Evolutionary conservation across 2,113 vertebrate genomes (phyloP), one percentile per base, ranked within the genome.

Genomic region (Macheiramphus alcinus): DNA sequence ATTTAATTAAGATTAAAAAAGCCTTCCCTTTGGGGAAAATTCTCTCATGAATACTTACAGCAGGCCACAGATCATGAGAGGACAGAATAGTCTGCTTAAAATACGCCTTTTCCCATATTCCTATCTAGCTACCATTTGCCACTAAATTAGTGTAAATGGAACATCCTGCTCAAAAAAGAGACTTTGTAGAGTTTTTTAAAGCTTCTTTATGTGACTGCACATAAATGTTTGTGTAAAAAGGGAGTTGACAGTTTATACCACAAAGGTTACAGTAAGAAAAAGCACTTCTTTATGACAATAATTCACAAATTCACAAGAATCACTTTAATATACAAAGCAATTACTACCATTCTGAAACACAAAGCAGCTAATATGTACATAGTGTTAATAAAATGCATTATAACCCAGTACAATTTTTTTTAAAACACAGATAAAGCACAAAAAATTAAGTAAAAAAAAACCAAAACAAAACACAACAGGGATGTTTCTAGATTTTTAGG

Each of bases 281-380:
- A 98, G 97, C 97, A 98, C 98, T 98, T 98, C 96, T 98, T 98
- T 98, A 98, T 98, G 98, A 98, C 97, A 97, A 81, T 98, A 98
- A 98, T 98, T 98, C 98, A 98, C 98, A 98, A 98, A 98, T 98
- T 98, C 98, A 98, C 98, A 98, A 98, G 97, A 96, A 98, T 98
- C 98, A 98, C 98, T 98, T 98, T 98, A 98, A 98, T 98, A 98
- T 98, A 98, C 98, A 98, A 98, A 98, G 98, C 98, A 98, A 98
- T 95, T 97, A 97, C 98, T 98, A 98, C 95, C 97, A 98, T 98
- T 97, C 97, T 98, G 98, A 98, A 98, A 98, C 98, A 98, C 97
- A 98, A 98, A 98, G 98, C 97, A 97, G 97, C 97, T 98, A 98
- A 72, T 98, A 98, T 98, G 97, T 98, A 98, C 98, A 98, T 97